Evolutionary conservation across 2,888 invertebrate genomes (phyloP).

Genomic region (Agrochola lychnidis): DNA sequence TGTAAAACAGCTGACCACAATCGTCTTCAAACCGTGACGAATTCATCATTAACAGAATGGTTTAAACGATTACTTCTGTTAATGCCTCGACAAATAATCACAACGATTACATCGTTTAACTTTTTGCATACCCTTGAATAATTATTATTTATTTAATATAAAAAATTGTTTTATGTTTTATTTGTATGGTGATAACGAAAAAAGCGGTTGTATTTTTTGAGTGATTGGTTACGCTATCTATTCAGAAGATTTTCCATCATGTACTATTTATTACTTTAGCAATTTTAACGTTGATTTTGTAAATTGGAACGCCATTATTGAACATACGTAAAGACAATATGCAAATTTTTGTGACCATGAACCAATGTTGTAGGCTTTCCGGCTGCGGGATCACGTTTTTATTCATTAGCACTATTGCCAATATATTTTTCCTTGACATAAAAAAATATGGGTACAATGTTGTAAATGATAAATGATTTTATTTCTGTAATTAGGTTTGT

Average conservation of each 20-base stretch:
- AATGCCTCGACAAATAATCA: conserved; percentile 34
- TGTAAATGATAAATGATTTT: too few relatives aligned
- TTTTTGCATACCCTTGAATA: conserved; percentile 30
- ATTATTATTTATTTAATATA: background rate
- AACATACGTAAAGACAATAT: conserved; percentile 13
- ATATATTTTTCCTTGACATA: conserved; percentile 16
- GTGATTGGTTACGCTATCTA: background rate
- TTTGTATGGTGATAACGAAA: background rate
- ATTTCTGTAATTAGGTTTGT: too few relatives aligned
- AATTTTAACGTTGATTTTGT: background rate
- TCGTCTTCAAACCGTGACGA: conserved; percentile 37
- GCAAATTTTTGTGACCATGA: conserved; percentile 49
- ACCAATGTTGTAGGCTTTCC: conserved; percentile 7
- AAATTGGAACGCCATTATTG: background rate
- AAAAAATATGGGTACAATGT: background rate
- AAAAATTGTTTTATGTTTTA: background rate
- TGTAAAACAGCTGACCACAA: conserved; percentile 2
- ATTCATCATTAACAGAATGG: conserved; percentile 29
- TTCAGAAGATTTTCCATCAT: conserved; percentile 24
- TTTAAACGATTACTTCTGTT: conserved; percentile 34
- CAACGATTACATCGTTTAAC: conserved; percentile 11
- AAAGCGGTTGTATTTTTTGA: background rate
- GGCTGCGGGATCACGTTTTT: conserved; percentile 15
- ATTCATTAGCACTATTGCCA: conserved; percentile 43
- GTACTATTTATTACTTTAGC: background rate